phyloP scores from a whole-genome alignment of 2,888 invertebrate species.

The Eupithecia inturbata region DNA sequence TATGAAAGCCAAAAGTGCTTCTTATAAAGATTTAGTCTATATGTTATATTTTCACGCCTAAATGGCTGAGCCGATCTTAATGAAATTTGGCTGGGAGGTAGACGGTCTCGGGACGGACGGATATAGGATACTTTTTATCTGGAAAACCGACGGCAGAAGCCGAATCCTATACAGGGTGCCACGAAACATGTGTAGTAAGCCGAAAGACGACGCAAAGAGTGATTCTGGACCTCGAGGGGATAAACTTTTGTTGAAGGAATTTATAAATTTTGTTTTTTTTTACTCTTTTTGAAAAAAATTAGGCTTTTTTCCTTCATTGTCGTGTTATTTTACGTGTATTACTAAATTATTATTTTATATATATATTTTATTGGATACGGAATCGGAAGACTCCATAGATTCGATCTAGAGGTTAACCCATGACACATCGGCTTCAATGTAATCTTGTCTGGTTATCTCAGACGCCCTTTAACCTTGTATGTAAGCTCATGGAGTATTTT shows the following conservation, averaged over 20 bases:
- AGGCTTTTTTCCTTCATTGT: no score
- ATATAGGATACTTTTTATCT: background rate
- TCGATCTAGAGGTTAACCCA: constrained; percentile 23
- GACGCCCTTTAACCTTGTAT: constrained; percentile 8
- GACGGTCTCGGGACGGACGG: background rate
- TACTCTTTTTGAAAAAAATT: no score
- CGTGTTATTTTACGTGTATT: no score
- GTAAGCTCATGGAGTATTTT: background rate
- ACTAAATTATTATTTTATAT: no score
- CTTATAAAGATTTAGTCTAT: background rate
- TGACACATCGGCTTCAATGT: constrained; percentile 16
- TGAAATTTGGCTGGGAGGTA: no score
- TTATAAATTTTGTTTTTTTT: no score
- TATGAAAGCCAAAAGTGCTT: background rate
- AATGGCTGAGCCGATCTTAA: background rate
- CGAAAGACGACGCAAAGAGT: no score
- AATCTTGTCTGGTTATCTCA: constrained; percentile 6
- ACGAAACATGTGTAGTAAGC: no score
- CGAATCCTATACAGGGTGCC: no score
- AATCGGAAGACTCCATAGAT: constrained; percentile 17
- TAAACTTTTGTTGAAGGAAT: no score
- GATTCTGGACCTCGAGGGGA: no score
- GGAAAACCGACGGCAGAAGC: background rate
- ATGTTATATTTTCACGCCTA: background rate
- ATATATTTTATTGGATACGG: constrained; percentile 5